Conservation (phyloP, 1,140 invertebrate genomes). For the Leptoteleia sp. region DNA sequence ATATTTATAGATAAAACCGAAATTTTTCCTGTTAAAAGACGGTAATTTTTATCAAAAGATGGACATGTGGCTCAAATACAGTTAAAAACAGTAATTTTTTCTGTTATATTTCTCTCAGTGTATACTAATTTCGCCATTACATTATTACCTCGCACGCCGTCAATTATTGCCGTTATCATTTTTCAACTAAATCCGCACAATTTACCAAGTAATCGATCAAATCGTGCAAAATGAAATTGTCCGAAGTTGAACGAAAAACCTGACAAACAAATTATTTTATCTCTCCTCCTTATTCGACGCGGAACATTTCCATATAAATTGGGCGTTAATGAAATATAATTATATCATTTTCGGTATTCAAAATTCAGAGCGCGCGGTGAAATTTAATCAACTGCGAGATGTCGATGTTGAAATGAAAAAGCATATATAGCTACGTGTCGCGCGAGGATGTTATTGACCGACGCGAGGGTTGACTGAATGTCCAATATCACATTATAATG, state of each 20-base stretch:
- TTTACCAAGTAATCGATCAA: constrained; percentile 9
- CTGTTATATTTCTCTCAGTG: no score
- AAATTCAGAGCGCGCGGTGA: constrained; percentile 29
- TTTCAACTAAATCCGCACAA: not conserved
- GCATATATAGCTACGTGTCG: constrained; percentile 50
- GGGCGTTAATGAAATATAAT: constrained; percentile 53
- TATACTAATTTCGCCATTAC: no score
- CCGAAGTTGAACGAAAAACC: constrained; percentile 8
- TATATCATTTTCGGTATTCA: constrained; percentile 52
- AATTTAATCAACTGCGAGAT: constrained; percentile 65
- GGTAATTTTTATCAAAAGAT: no score
- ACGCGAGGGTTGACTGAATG: constrained; percentile 60
- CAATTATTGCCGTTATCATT: not conserved
- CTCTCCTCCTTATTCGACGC: constrained; percentile 4
- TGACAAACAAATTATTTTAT: constrained; percentile 34
- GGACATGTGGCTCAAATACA: no score
- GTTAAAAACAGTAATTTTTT: no score
- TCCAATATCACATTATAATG: constrained; percentile 66
- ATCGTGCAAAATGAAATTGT: constrained; percentile 9
- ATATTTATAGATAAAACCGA: no score
- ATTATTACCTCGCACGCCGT: no score
- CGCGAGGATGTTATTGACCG: constrained; percentile 61
- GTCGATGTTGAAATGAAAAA: constrained; percentile 66
- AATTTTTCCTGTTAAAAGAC: no score
- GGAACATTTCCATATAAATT: constrained; percentile 32